Evolutionary conservation across 92 coral and sea anemone species (phyloP), one percentile per base, ranked within the genome.

Genomic region (Palythoa heliodiscus): DNA sequence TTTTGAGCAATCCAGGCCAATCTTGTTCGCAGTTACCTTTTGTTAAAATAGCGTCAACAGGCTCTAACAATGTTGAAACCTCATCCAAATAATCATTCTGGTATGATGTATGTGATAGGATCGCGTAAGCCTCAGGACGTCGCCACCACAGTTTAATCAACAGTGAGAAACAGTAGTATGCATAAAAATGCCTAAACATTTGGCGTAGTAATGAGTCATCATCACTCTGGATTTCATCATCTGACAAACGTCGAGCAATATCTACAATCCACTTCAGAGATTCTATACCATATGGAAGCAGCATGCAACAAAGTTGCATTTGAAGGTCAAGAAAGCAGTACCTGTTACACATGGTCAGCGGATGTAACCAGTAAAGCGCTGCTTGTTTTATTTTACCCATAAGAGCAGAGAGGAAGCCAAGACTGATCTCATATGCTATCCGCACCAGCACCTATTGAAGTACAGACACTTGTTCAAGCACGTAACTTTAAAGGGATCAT

Each of bases 381-480:
- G 91, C 86, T 35, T 82, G 52, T 87, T 87, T 78, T 52, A 64
- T 78, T 57, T 94, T 68, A 47, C 91, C 91, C 47, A 84, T 85
- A 17, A 96, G 70, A 12, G 92, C 91, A 14, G 89, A 77, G 12
- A 92, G 78, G 79, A 96, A 70, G 7, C 98, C 98, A 78, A 89
- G 93, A 60, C 95, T 89, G 55, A 96, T 82, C 58, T 94, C 98
- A 29, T 94, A 87, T 16, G 98, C 91, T 37, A 92, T 86, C 71
- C 87, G 87, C 82, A 87, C 82, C 66, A 96, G 80, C 29, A 91
- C 84, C 98, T 96, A 70, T 53, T 23, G 7, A 78, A 9, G 11
- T 4, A 63, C 10, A 23, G 29, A n/a, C 11, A 8, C 19, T 63
- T 19, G 50, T 43, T 43, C 50, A 43, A 43, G 9, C 9, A 43